Evolutionary conservation across 2,888 invertebrate species (phyloP).

Genomic region (Acleris laterana): DNA sequence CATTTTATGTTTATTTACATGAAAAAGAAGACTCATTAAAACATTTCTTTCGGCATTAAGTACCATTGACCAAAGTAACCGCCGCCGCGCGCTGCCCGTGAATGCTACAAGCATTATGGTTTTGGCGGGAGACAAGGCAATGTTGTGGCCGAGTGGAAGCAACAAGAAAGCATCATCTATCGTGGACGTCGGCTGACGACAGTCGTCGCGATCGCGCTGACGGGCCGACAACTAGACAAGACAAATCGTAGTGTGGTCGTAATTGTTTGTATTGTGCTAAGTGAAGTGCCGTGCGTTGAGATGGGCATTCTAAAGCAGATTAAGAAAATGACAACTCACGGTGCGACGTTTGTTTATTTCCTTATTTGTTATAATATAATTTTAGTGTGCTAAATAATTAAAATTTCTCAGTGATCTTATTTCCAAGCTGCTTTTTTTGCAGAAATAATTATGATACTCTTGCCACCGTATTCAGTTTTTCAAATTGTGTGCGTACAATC

Average conservation of each 20-base stretch:
- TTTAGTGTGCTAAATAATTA: too few species aligned
- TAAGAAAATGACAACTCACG: constrained; percentile 71
- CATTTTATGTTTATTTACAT: background rate
- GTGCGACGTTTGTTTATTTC: constrained; percentile 53
- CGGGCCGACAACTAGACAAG: constrained; percentile 43
- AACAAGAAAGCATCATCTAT: constrained; percentile 59
- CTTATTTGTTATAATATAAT: background rate
- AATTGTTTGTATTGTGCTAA: constrained; percentile 40
- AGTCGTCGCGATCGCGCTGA: constrained; percentile 54
- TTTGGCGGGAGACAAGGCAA: constrained; percentile 67
- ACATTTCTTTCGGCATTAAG: background rate
- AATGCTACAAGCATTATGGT: constrained; percentile 27
- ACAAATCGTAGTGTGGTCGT: constrained; percentile 32
- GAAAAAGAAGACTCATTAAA: background rate
- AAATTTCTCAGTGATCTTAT: too few species aligned
- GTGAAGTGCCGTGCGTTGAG: constrained; percentile 43
- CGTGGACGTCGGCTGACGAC: constrained; percentile 56
- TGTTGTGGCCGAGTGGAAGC: constrained; percentile 54
- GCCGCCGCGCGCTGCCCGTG: background rate
- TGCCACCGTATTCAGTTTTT: too few species aligned
- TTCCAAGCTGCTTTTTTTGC: too few species aligned
- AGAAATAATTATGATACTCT: too few species aligned
- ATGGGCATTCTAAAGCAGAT: constrained; percentile 81
- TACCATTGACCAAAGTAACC: background rate
- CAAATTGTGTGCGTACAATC: too few species aligned